Evolutionary conservation across 2,113 vertebrate genomes (phyloP).

Genomic region (Brienomyrus brachyistius): DNA sequence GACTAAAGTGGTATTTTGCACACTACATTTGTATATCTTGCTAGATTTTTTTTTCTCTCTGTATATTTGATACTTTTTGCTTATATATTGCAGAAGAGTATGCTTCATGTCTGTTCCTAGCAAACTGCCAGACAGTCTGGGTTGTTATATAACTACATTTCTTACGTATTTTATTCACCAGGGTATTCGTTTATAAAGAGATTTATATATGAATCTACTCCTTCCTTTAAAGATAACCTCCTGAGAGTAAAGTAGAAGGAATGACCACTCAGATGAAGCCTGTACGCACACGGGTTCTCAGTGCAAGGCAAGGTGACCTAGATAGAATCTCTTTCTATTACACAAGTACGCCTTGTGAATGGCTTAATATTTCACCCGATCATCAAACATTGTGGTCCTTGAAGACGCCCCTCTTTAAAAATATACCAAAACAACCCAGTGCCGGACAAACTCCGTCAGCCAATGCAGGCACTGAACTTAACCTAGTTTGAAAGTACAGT

Average conservation of each 20-base stretch:
- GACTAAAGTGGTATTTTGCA: background rate
- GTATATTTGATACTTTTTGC: background rate
- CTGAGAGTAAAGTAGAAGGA: background rate
- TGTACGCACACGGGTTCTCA: background rate
- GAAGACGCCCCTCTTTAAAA: constrained; percentile 7
- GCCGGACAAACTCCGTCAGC: background rate
- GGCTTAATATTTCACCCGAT: background rate
- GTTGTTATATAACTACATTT: constrained; percentile 13
- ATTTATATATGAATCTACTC: constrained; percentile 13
- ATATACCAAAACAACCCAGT: background rate
- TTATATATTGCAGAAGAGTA: background rate
- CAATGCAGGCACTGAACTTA: background rate
- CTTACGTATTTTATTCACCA: background rate
- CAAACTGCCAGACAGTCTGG: background rate
- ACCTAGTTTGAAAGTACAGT: background rate
- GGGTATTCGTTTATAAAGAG: background rate
- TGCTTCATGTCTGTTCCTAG: background rate
- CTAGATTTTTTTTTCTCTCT: background rate
- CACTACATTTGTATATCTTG: background rate
- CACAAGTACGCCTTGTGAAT: background rate
- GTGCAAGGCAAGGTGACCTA: constrained; percentile 1
- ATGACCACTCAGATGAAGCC: background rate
- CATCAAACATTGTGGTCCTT: background rate
- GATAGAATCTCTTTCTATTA: background rate
- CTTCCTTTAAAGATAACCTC: constrained; percentile 1